Base-by-base conservation (phyloP, 2,113 vertebrate genomes). In the Monopterus albus region DNA sequence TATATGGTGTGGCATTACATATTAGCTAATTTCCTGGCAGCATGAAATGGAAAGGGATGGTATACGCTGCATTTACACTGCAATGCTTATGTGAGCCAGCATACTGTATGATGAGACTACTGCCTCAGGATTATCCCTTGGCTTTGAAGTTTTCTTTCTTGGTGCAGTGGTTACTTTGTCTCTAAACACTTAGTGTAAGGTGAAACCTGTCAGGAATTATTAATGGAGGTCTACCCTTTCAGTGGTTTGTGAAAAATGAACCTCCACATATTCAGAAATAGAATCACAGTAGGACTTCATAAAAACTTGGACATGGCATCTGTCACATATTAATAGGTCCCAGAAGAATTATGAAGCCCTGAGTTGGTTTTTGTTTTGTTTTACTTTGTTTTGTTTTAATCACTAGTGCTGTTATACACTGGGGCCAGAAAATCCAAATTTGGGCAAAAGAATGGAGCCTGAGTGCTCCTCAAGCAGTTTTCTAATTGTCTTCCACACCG, bases 21-120 rank as follows among this genome's bases (percentile, higher is more conserved):
- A 68, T 71, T 52, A 65, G 69, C 56, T 76, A 1, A 76, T 79
- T 82, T 84, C 42, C 53, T 61, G 51, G 61, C 72, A 63, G 65
- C 35, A 3, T 26, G 23, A 39, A 36, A 25, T 53, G 17, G 59
- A 58, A 23, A 36, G 28, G 25, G 18, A 13, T 13, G 29, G 28
- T 50, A 52, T 69, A 50, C 29, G 40, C 6, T 5, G 43, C 38
- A 60, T 79, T 79, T 84, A 73, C 67, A 76, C 42, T 75, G 45
- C 79, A 49, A 59, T 57, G 46, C 60, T 0, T 62, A 60, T 40
- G 31, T 36, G 51, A 67, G 61, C 51, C 29, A 69, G n/a, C n/a
- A n/a, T n/a, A 82, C 40, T n/a, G 56, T 36, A 42, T 65, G 63
- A 72, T 36, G 49, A 77, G 61, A 67, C 21, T 61, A 25, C 42